Percentiles rank a stretch among this genome's conserved stretches.
Evolutionary conservation across 1,140 invertebrate species (phyloP).

Genomic region (Heliconius melpomene): DNA sequence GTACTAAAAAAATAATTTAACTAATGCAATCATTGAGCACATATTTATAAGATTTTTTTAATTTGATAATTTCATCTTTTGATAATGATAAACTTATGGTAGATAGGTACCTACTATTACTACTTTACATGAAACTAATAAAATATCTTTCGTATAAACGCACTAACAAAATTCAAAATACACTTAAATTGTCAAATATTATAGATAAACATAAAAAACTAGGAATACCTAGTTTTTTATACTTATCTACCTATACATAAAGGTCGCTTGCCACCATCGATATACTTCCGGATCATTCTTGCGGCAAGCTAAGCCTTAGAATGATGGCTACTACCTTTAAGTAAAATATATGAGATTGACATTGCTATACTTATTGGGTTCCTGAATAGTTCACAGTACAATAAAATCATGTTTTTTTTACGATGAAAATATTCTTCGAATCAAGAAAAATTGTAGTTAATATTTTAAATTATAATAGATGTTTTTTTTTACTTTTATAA

Average conservation of each 20-base stretch:
- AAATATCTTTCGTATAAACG: too few species aligned
- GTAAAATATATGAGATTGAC: slow-evolving; percentile 47
- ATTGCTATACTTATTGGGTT: slow-evolving; percentile 14
- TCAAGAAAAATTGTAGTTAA: too few species aligned
- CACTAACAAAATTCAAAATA: background rate
- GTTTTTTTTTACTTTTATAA: too few species aligned
- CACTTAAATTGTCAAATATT: background rate
- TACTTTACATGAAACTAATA: too few species aligned
- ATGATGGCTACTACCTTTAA: slow-evolving; percentile 46
- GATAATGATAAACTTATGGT: too few species aligned
- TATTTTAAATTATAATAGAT: background rate
- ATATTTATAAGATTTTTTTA: too few species aligned
- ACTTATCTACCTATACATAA: slow-evolving; percentile 20
- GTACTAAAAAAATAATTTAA: background rate
- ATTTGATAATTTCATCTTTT: too few species aligned
- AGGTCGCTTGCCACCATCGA: slow-evolving; percentile 50
- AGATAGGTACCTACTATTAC: too few species aligned
- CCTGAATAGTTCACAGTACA: slow-evolving; percentile 1
- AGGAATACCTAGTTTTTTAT: background rate
- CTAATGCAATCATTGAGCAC: background rate
- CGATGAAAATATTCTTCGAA: too few species aligned
- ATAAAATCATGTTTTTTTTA: background rate
- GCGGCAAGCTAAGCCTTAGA: slow-evolving; percentile 51
- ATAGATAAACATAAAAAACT: background rate
- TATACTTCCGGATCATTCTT: slow-evolving; percentile 51